These are phyloP conservation scores for Periophthalmodon schlosseri DNA, from an alignment of 2,113 vertebrate genomes.

Conservation along the genomic window DNA sequence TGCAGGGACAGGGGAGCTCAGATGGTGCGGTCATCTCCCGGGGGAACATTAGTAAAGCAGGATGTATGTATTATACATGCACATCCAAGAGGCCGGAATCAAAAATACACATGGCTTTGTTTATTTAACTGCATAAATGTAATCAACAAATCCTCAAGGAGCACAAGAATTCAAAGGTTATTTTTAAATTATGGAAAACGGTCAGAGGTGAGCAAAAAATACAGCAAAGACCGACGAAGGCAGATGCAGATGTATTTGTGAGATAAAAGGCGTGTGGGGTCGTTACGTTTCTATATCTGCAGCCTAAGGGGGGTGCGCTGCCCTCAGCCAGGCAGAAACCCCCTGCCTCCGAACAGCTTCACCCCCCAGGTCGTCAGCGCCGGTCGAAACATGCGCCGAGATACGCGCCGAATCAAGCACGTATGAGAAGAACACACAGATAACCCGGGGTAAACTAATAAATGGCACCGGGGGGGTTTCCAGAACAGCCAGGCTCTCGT, in stretches of 20 bases:
- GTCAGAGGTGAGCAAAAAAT: constrained; percentile 1
- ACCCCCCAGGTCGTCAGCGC: constrained; percentile 47
- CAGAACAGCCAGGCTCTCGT: constrained; percentile 60
- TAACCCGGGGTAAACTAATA: constrained; percentile 47
- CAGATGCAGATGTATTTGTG: neutral
- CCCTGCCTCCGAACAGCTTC: constrained; percentile 57
- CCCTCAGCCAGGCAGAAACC: constrained; percentile 45
- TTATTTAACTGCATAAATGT: constrained; percentile 3
- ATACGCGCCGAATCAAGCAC: constrained; percentile 17
- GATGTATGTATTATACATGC: constrained; percentile 8
- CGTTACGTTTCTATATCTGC: constrained; percentile 48
- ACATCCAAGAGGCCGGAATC: neutral
- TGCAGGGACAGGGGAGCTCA: constrained; percentile 20
- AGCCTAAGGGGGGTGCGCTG: constrained; percentile 34
- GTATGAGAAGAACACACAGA: neutral
- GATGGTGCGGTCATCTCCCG: constrained; percentile 32
- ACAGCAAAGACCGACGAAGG: neutral
- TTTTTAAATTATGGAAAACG: constrained; percentile 1
- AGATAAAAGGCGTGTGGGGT: constrained; percentile 31
- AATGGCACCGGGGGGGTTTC: constrained; percentile 49
- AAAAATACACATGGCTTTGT: neutral
- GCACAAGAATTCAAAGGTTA: neutral
- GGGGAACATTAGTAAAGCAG: constrained; percentile 13
- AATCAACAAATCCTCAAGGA: constrained; percentile 3
- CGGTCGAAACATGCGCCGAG: constrained; percentile 43